Conservation (phyloP, 1,140 invertebrate species). For the Stegodyphus dumicola region DNA sequence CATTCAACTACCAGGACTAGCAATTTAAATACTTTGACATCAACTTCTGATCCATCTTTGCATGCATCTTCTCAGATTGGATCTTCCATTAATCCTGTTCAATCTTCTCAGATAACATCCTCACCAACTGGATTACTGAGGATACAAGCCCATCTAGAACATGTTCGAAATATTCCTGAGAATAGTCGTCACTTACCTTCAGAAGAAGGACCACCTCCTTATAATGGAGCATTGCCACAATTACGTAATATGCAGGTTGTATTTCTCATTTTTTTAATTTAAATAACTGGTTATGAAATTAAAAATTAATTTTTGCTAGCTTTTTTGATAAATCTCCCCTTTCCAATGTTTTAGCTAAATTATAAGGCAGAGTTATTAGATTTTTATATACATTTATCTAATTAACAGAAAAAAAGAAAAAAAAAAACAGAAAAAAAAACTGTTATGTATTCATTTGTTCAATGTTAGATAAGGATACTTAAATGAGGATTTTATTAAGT, state of each 20-base stretch:
- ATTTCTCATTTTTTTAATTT: not conserved
- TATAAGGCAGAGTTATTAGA: too few relatives aligned
- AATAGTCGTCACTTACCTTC: not conserved
- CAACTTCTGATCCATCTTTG: conserved; percentile 55
- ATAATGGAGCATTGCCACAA: conserved; percentile 9
- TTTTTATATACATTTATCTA: too few relatives aligned
- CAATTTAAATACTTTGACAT: conserved; percentile 5
- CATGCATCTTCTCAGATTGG: not conserved
- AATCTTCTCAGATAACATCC: not conserved
- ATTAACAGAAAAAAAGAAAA: too few relatives aligned
- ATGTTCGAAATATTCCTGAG: conserved; percentile 13
- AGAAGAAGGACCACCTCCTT: conserved; percentile 31
- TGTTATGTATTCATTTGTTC: too few relatives aligned
- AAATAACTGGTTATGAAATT: not conserved
- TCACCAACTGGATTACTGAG: conserved; percentile 20
- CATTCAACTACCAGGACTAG: conserved; percentile 2
- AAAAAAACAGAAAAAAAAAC: too few relatives aligned
- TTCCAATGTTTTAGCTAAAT: too few relatives aligned
- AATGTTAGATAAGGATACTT: too few relatives aligned
- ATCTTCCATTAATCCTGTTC: not conserved
- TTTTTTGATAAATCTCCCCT: too few relatives aligned
- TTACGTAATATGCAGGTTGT: not conserved
- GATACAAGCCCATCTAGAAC: conserved; percentile 30
- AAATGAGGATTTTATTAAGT: too few relatives aligned
- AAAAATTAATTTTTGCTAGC: not conserved